phyloP scores from a whole-genome alignment of 2,888 invertebrate genomes.

The Chrysina gloriosa region DNA sequence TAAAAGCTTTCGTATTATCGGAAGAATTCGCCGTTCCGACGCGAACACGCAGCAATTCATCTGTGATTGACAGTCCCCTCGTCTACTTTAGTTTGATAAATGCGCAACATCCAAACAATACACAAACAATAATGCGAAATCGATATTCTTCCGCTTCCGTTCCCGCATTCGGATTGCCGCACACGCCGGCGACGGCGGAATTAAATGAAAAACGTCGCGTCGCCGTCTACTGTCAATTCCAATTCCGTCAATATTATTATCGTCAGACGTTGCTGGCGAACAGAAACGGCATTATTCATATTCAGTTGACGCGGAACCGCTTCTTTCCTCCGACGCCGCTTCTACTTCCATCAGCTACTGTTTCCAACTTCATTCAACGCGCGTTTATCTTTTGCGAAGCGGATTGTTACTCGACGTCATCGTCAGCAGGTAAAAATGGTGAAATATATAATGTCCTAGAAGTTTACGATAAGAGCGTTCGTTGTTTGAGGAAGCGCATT shows the following conservation, averaged over 20 bases:
- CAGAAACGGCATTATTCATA: constrained; percentile 10
- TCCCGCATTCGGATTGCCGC: not conserved
- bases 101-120: constrained; percentile 25
- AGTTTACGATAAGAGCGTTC: no score
- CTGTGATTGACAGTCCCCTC: constrained; percentile 31
- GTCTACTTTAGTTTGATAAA: constrained; percentile 32
- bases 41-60: constrained; percentile 1
- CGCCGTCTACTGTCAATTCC: constrained; percentile 16
- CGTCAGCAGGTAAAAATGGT: no score
- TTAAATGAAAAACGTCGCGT: constrained; percentile 23
- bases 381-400: not conserved
- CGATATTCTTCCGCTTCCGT: constrained; percentile 17
- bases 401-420: not conserved
- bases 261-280: constrained; percentile 7
- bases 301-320: not conserved
- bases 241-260: constrained; percentile 26
- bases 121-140: constrained; percentile 36
- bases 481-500: no score
- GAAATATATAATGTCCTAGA: no score
- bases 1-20: constrained; percentile 1
- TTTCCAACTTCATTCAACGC: not conserved
- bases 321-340: not conserved
- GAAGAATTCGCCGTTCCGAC: constrained; percentile 4
- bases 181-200: not conserved
- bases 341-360: not conserved